Evolutionary conservation across 2,797 vertebrate species (phyloP).

Genomic region (Sitta carolinensis): DNA sequence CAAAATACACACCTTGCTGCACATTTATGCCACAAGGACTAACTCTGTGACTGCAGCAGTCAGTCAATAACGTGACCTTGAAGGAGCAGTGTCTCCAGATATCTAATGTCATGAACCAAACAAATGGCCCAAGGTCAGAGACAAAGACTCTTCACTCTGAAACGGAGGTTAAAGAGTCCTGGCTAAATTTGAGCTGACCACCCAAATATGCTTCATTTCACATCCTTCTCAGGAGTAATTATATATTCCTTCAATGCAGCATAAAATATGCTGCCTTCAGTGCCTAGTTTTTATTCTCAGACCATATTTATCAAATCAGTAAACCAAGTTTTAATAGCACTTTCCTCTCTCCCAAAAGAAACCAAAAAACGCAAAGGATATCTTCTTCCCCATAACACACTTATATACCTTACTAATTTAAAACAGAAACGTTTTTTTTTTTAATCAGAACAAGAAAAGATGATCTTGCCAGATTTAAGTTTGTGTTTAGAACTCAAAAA

Average conservation of each 20-base stretch:
- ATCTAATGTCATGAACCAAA: not conserved
- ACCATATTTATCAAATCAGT: not conserved
- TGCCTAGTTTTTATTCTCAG: not conserved
- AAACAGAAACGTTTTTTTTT: not conserved
- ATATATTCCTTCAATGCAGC: not conserved
- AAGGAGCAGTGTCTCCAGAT: not conserved
- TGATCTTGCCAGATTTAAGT: not conserved
- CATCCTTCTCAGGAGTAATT: not conserved
- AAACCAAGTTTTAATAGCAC: not conserved
- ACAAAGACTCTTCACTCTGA: not conserved
- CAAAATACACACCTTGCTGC: not conserved
- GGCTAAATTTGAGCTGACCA: not conserved
- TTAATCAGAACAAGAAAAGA: not conserved
- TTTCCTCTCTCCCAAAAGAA: fast-evolving
- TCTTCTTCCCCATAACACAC: not conserved
- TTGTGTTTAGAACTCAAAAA: not conserved
- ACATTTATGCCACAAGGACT: not conserved
- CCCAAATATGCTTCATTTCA: not conserved
- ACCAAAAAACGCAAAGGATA: not conserved
- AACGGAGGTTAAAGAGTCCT: not conserved
- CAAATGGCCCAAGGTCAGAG: conserved; percentile 5
- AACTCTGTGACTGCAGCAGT: not conserved
- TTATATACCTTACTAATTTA: not conserved
- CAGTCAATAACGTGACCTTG: not conserved
- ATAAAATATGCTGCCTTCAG: not conserved